phyloP scores from a whole-genome alignment of 2,888 invertebrate genomes.

The Drosophila anceps region DNA sequence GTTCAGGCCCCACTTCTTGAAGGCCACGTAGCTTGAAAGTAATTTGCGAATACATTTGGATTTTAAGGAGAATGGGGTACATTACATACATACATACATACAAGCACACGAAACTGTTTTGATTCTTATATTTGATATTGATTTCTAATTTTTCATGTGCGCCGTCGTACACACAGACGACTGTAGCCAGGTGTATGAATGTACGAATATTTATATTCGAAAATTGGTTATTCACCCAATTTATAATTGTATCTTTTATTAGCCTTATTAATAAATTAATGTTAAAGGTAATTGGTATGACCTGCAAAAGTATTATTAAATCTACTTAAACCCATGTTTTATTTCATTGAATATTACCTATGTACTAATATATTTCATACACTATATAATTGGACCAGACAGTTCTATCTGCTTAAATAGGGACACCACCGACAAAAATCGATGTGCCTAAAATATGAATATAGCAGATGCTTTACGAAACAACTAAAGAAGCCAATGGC shows the following conservation, averaged over 20 bases:
- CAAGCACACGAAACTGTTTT: conserved; percentile 21
- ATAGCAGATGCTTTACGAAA: conserved; percentile 35
- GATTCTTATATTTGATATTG: conserved; percentile 63
- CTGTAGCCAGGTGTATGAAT: neutral
- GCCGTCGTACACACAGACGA: conserved; percentile 6
- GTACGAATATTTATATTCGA: neutral
- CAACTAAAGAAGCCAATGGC: conserved; percentile 9
- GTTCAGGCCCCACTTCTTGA: conserved; percentile 35
- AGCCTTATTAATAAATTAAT: neutral
- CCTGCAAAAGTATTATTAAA: neutral
- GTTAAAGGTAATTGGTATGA: neutral
- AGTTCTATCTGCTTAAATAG: neutral
- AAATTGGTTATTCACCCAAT: neutral
- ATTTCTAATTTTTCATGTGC: conserved; percentile 65
- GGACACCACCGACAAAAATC: neutral
- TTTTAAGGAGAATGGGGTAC: neutral
- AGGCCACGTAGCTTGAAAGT: conserved; percentile 45
- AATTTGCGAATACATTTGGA: conserved; percentile 11
- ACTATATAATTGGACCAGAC: neutral
- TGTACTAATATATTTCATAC: neutral
- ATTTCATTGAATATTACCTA: neutral
- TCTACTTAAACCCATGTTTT: neutral
- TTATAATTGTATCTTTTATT: neutral
- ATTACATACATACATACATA: neutral
- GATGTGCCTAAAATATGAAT: conserved; percentile 54